Conservation (phyloP, 2,113 vertebrate genomes). For the Nothobranchius furzeri region DNA sequence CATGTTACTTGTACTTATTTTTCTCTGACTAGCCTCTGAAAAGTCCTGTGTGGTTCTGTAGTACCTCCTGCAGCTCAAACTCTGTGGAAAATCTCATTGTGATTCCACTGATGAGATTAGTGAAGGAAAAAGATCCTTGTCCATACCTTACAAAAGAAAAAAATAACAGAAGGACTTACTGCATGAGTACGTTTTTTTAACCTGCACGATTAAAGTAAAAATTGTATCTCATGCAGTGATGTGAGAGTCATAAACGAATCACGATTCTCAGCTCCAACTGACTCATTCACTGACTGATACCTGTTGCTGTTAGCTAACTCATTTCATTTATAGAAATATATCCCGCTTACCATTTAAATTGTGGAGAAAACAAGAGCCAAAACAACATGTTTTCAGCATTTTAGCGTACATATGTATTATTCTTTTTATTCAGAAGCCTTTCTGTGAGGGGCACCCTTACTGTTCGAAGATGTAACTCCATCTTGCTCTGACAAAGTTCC, state of each 20-base stretch:
- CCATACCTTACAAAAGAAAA: slow-evolving; percentile 80
- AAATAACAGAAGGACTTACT: background rate
- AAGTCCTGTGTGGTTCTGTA: background rate
- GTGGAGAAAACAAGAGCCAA: too few species aligned
- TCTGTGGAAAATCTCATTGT: slow-evolving; percentile 83
- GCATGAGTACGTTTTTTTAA: background rate
- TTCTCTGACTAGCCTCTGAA: background rate
- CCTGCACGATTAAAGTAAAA: background rate
- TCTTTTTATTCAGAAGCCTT: background rate
- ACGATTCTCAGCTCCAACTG: too few species aligned
- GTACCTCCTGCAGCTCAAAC: slow-evolving; percentile 88
- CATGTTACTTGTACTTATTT: slow-evolving; percentile 7
- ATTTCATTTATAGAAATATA: too few species aligned
- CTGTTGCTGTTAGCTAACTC: too few species aligned
- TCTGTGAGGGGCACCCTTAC: slow-evolving; percentile 76
- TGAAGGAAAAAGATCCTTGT: slow-evolving; percentile 86
- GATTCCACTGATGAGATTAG: slow-evolving; percentile 78
- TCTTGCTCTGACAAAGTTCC: slow-evolving; percentile 87
- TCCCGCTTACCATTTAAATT: too few species aligned
- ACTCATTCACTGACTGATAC: too few species aligned
- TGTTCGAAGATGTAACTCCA: slow-evolving; percentile 83
- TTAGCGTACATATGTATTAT: too few species aligned
- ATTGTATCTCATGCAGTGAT: too few species aligned
- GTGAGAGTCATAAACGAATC: too few species aligned
- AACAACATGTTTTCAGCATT: too few species aligned